These are phyloP conservation scores for Cinara cedri DNA, from an alignment of 2,888 invertebrate species.

Conservation along the genomic window DNA sequence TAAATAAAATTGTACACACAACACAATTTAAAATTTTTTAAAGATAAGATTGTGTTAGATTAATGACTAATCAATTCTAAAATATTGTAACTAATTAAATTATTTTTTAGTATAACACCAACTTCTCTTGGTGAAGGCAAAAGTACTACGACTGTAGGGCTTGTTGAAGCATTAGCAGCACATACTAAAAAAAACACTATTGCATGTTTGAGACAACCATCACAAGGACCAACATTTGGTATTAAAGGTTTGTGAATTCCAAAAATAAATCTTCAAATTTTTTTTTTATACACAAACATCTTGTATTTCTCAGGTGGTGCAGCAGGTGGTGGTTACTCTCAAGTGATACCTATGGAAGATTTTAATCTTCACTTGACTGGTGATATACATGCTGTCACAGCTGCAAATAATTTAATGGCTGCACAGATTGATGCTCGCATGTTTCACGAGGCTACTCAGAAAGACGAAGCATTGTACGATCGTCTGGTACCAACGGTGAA, in stretches of 20 bases:
- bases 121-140: conserved; percentile 99
- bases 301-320: conserved; percentile 75
- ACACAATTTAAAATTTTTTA: too few species aligned
- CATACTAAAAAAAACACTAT: conserved; percentile 85
- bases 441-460: conserved; percentile 95
- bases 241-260: conserved; percentile 74
- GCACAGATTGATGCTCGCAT: conserved; percentile 96
- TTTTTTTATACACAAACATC: background rate
- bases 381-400: conserved; percentile 98
- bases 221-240: conserved; percentile 98
- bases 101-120: conserved; percentile 81
- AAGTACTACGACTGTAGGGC: conserved; percentile 91
- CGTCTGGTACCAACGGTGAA: conserved; percentile 88
- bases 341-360: conserved; percentile 99
- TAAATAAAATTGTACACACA: too few species aligned
- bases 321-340: conserved; percentile 97
- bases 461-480: conserved; percentile 82
- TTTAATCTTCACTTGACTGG: conserved; percentile 98
- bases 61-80: too few species aligned
- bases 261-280: background rate
- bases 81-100: too few species aligned
- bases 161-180: conserved; percentile 89
- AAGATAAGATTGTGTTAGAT: too few species aligned
- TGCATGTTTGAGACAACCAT: conserved; percentile 94
- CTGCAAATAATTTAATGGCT: conserved; percentile 96